phyloP scores from a whole-genome alignment of 2,888 invertebrate species.

The Pseudolycoriella hygida region DNA sequence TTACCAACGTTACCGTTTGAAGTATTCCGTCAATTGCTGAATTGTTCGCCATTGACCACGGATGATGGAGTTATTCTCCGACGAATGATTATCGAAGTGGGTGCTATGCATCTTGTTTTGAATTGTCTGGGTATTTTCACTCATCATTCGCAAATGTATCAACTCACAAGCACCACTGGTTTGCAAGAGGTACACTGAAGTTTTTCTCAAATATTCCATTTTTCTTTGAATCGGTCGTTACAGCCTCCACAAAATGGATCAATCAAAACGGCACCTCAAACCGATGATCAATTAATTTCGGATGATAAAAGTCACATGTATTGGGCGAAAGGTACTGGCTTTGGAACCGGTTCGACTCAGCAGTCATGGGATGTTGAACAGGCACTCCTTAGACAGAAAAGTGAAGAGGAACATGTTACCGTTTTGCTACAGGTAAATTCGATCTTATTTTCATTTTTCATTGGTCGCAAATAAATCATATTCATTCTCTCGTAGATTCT shows the following conservation, averaged over 20 bases:
- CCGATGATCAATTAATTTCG: slow-evolving; percentile 32
- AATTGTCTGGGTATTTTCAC: slow-evolving; percentile 82
- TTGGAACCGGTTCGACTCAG: slow-evolving; percentile 87
- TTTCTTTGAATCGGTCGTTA: slow-evolving; percentile 17
- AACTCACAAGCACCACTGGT: slow-evolving; percentile 22
- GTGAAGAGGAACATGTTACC: slow-evolving; percentile 89
- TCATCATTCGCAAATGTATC: slow-evolving; percentile 46
- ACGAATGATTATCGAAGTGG: slow-evolving; percentile 62
- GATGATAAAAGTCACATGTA: slow-evolving; percentile 64
- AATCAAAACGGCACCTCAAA: slow-evolving; percentile 13
- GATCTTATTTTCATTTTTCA: neutral
- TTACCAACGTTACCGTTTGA: slow-evolving; percentile 38
- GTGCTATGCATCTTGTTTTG: slow-evolving; percentile 69
- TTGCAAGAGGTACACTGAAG: slow-evolving; percentile 12
- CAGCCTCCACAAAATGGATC: neutral
- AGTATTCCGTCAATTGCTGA: slow-evolving; percentile 50
- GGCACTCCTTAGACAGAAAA: slow-evolving; percentile 71
- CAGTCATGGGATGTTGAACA: slow-evolving; percentile 96
- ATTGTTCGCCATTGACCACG: slow-evolving; percentile 53
- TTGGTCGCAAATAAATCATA: slow-evolving; percentile 12
- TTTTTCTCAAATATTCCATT: neutral
- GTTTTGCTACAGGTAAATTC: slow-evolving; percentile 45
- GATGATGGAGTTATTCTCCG: slow-evolving; percentile 61
- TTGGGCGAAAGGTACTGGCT: slow-evolving; percentile 95
- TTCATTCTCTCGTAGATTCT: slow-evolving; percentile 39